These are phyloP conservation scores for Tilapia sparmanii DNA, from an alignment of 2,113 vertebrate species.

Conservation along the genomic window DNA sequence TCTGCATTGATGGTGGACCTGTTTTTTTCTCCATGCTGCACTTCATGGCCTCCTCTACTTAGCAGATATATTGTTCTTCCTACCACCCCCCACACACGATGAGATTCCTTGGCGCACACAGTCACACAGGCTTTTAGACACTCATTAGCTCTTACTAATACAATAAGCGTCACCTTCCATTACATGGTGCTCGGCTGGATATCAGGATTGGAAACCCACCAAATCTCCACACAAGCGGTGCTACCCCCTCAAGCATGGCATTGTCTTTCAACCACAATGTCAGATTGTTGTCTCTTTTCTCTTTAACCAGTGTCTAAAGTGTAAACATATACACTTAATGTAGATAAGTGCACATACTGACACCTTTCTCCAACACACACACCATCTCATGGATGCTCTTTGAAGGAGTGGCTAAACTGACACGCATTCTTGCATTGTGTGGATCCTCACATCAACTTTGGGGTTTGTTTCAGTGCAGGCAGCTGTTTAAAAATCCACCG, in stretches of 20 bases:
- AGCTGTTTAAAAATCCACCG: constrained; percentile 59
- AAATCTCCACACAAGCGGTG: constrained; percentile 62
- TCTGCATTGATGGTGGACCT: background rate
- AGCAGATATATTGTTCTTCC: constrained; percentile 41
- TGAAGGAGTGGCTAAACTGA: background rate
- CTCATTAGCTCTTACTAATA: constrained; percentile 73
- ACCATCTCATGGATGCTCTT: background rate
- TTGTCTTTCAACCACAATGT: constrained; percentile 64
- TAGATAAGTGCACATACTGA: background rate
- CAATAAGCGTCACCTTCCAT: constrained; percentile 76
- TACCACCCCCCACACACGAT: constrained; percentile 62
- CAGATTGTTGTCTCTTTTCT: constrained; percentile 44
- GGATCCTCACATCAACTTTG: constrained; percentile 37
- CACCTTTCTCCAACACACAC: background rate
- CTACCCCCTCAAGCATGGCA: constrained; percentile 25
- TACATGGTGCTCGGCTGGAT: constrained; percentile 65
- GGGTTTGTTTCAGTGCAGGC: constrained; percentile 48
- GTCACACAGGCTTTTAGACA: constrained; percentile 74
- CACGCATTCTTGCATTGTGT: background rate
- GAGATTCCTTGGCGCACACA: constrained; percentile 61
- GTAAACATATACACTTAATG: background rate
- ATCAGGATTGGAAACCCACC: constrained; percentile 69
- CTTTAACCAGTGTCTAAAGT: background rate
- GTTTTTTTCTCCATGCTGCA: constrained; percentile 5
- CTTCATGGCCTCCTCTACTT: constrained; percentile 29